Evolutionary conservation across 2,797 vertebrate genomes (phyloP), one percentile per base, ranked within the genome.

Genomic region (Anabacerthia variegaticeps): DNA sequence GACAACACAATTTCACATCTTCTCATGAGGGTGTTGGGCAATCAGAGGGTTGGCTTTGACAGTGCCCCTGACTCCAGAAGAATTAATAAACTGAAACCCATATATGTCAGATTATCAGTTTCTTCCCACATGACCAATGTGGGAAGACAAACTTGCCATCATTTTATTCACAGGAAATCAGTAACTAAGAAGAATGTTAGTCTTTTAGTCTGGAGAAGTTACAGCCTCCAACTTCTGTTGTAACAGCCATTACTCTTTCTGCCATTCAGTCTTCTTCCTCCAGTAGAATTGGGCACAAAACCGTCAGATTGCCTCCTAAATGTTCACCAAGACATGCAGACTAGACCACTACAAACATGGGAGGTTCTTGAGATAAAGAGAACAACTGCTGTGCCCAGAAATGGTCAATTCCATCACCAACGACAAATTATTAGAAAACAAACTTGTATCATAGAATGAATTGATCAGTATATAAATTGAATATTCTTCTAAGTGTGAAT

Each of bases 381-480:
- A 63, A 52, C 21, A 39, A 24, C 16, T 41, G 34, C 14, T 52
- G 20, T 17, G 10, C 16, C 34, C 49, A 30, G 22, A 18, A 85
- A 43, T 7, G 4, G 10, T n/a, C 0, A 1, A 27, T 27, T 69
- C 28, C 36, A 30, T 19, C 13, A 2, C 2, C 28, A 32, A 34
- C 14, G 12, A 30, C 8, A 36, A 63, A 46, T 26, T 24, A 34
- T 12, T 16, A 49, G 32, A 58, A 56, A 79, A 67, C 6, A 49
- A 58, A 9, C 13, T 49, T 67, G 17, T 15, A 39, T 39, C 32
- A 37, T 6, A 41, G 48, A 56, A 82, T 12, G 6, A 85, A 9
- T 18, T 39, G 19, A 54, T 58, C 37, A 17, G 14, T 34, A 12
- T 4, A 41, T 10, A 65, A 51, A 13, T 24, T 55, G 14, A 56